Evolutionary conservation across 2,888 invertebrate genomes (phyloP).

Genomic region (Petrolisthes manimaculis): DNA sequence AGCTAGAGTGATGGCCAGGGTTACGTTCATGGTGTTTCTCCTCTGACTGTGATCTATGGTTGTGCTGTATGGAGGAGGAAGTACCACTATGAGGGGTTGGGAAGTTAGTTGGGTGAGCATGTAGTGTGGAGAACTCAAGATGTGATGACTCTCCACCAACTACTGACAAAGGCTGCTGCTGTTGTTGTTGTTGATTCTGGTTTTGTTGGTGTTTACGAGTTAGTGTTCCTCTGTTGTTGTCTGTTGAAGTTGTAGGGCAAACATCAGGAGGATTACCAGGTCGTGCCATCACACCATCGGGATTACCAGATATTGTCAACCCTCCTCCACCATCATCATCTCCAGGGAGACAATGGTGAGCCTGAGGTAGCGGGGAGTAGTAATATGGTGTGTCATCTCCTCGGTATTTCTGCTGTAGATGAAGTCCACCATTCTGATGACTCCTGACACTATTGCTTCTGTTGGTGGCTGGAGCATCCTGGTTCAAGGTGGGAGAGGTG

Average conservation of each 20-base stretch:
- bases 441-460: constrained; percentile 14
- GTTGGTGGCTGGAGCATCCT: neutral
- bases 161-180: neutral
- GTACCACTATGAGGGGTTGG: no score
- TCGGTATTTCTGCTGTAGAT: constrained; percentile 23
- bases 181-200: constrained; percentile 33
- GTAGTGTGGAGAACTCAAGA: no score
- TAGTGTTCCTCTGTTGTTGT: neutral
- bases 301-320: no score
- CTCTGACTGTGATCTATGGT: neutral
- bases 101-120: no score
- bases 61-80: no score
- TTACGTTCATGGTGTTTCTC: neutral
- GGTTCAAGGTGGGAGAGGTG: neutral
- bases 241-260: constrained; percentile 39
- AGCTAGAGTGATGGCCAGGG: neutral
- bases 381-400: constrained; percentile 30
- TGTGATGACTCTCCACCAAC: no score
- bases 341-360: neutral
- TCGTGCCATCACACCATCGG: constrained; percentile 4
- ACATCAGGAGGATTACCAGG: constrained; percentile 45
- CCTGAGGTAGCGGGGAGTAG: constrained; percentile 46
- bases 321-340: neutral
- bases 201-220: constrained; percentile 16
- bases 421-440: constrained; percentile 44